Conservation (phyloP, 2,888 invertebrate genomes). For the Melieria picta region DNA sequence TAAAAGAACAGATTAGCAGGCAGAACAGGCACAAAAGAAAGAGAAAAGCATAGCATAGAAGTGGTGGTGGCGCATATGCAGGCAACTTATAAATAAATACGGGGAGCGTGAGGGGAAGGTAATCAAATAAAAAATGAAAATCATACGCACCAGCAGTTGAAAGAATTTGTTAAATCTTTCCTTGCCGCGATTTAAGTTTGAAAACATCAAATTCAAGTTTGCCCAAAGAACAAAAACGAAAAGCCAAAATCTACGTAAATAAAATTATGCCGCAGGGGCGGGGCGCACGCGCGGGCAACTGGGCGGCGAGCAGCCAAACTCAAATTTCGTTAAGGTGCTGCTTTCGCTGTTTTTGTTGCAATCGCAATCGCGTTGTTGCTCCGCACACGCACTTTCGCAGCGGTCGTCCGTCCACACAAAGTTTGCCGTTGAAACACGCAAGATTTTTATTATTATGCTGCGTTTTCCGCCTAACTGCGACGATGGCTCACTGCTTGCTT, state of each 20-base stretch:
- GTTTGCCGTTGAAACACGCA: no score
- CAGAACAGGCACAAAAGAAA: no score
- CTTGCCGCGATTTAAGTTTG: conserved; percentile 62
- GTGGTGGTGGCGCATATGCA: no score
- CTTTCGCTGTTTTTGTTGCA: no score
- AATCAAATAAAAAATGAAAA: not conserved
- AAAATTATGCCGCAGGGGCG: conserved; percentile 39
- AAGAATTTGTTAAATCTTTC: conserved; percentile 64
- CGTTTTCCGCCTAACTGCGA: no score
- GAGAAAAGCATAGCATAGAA: no score
- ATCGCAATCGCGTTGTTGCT: no score
- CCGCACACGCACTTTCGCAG: conserved; percentile 8
- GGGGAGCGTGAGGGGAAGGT: no score
- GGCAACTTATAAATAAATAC: no score
- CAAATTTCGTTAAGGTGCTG: not conserved
- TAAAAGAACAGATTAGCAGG: no score
- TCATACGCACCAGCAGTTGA: conserved; percentile 62
- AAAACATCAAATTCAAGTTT: conserved; percentile 55
- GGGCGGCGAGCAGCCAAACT: conserved; percentile 34
- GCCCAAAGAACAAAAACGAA: not conserved
- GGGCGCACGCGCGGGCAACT: conserved; percentile 41
- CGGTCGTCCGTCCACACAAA: not conserved
- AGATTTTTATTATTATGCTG: no score
- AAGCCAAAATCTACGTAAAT: conserved; percentile 28
- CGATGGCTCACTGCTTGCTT: no score